phyloP scores from a whole-genome alignment of 2,797 vertebrate species.

The Paguma larvata region DNA sequence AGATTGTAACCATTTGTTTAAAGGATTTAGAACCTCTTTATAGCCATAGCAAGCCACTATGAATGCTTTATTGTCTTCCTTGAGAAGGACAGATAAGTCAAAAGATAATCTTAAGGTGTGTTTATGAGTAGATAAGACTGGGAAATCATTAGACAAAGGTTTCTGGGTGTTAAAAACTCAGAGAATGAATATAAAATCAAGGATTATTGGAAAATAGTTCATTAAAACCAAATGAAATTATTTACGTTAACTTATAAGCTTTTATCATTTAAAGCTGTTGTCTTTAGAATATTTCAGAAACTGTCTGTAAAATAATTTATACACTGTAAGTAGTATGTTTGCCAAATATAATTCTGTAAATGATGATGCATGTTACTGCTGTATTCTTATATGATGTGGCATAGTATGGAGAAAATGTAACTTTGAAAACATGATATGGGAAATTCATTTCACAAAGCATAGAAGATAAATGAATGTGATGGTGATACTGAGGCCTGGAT shows the following conservation, averaged over 20 bases:
- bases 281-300: conserved; percentile 10
- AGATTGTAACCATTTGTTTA: conserved; percentile 90
- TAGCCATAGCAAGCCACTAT: conserved; percentile 78
- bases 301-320: background rate
- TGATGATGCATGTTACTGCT: background rate
- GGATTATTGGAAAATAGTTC: background rate
- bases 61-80: conserved; percentile 85
- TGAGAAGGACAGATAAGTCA: conserved; percentile 85
- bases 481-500: background rate
- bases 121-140: conserved; percentile 59
- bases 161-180: conserved; percentile 50
- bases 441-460: background rate
- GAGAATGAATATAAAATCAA: conserved; percentile 5
- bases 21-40: conserved; percentile 88
- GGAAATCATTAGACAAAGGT: conserved; percentile 70
- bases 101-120: conserved; percentile 77
- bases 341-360: conserved; percentile 13
- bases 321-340: background rate
- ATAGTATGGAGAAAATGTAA: background rate
- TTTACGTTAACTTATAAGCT: background rate
- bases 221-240: conserved; percentile 36
- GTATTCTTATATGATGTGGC: background rate
- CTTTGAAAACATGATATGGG: background rate
- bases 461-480: background rate
- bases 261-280: background rate